These are phyloP conservation scores for Saxidomus purpurata DNA, from an alignment of 1,140 invertebrate genomes.

Conservation along the genomic window DNA sequence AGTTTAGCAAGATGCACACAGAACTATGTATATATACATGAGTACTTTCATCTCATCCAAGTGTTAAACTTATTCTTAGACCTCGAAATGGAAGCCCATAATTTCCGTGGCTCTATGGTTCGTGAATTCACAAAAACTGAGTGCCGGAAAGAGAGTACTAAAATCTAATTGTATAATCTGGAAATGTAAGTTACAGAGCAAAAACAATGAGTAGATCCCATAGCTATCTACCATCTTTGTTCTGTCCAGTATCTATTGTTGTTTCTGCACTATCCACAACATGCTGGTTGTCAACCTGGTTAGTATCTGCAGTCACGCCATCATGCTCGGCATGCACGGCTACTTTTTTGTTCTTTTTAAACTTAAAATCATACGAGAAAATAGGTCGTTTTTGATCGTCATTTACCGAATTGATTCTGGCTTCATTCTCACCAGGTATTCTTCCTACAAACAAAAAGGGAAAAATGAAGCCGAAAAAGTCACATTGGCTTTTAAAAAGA, in stretches of 20 bases:
- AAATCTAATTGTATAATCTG: no score
- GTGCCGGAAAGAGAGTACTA: no score
- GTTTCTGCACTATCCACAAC: not conserved
- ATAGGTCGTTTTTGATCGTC: slow-evolving; percentile 31
- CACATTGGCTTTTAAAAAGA: not conserved
- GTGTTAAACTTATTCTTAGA: no score
- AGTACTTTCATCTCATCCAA: no score
- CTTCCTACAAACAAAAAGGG: slow-evolving; percentile 22
- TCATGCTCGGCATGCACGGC: slow-evolving; percentile 28
- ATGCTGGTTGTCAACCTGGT: not conserved
- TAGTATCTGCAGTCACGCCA: not conserved
- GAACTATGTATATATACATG: no score
- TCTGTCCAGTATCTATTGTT: slow-evolving; percentile 26
- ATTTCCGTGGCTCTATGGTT: no score
- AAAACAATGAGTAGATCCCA: not conserved
- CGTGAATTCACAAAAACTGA: no score
- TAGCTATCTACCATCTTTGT: not conserved
- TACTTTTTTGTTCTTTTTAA: slow-evolving; percentile 43
- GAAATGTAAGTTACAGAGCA: no score
- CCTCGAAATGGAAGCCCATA: no score
- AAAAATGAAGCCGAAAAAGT: not conserved
- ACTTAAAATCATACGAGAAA: slow-evolving; percentile 64
- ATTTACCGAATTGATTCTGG: not conserved
- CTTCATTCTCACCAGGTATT: not conserved
- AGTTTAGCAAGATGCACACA: no score